Base-by-base conservation (phyloP, 2,113 vertebrate species). In the Sapajus apella region DNA sequence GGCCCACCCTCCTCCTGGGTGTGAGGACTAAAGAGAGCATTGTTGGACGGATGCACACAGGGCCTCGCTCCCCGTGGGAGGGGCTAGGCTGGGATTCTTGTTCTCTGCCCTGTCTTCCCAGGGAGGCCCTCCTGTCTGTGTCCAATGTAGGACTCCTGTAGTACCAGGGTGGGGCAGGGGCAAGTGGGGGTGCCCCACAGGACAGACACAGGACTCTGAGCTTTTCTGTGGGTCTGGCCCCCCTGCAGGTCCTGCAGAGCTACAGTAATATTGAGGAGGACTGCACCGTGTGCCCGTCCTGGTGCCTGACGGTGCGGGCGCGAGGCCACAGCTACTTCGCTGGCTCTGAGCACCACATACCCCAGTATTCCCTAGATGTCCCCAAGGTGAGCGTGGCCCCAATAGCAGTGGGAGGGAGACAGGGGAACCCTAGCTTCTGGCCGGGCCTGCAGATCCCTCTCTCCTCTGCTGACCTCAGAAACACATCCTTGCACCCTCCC, bases 291-390 rank as follows among this genome's bases (percentile, higher is more conserved):
- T 99, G 98, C 84, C 99, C 99, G 0, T 99, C 99, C 0, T 99
- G 99, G 99, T 99, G 99, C 96, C 97, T 99, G 96, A 99, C 98
- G 1, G 97, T 99, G 90, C 98, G 98, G 85, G 99, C 99, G 37
- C 98, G 95, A 61, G 99, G 99, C 0, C 99, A 99, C 96, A 99
- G 99, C 0, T 99, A 99, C 87, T 75, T 98, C 90, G 96, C 95
- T 23, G 97, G 96, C 73, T 97, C 81, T 21, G 98, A 99, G 16
- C 99, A 99, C 94, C 99, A 99, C 64, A 55, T 98, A 37, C 99
- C 99, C 64, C 96, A 93, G 2, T 99, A 98, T 93, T 95, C 97
- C 58, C 97, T 99, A 83, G 98, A 99, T 17, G 99, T 97, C 25
- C 94, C 98, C 88, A 98, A 97, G 98, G 99, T 99, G 90, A 85